Base-by-base conservation (phyloP, 2,888 invertebrate species). In the Spilosoma lubricipeda region DNA sequence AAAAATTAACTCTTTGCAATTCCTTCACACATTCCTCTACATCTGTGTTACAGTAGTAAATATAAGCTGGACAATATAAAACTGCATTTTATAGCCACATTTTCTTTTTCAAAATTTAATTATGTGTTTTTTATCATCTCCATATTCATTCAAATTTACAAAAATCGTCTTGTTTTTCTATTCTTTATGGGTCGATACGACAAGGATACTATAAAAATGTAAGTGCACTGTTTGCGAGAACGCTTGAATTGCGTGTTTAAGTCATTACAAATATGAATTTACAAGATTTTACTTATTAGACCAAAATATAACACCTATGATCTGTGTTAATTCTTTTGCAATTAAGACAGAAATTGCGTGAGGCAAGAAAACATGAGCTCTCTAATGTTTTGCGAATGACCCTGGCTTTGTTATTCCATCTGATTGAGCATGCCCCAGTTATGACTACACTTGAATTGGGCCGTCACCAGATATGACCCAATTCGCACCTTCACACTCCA, bases 391-490 rank as follows among this genome's bases (percentile, higher is more conserved):
- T 73, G 66, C 59, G 71, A 75, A 70, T 67, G 66, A 23, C 68
- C 69, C 69, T 78, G 76, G 76, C 84, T 77, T 77, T 82, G 76
- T 70, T 82, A 69, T 39, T 67, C n/a, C 15, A 71, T 70, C 65
- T 63, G 65, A 52, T 52, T 65, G 59, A 71, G 64, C 48, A 64
- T 85, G 85, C 71, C 81, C 83, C 83, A 85, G 74, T 76, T 84
- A 78, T 73, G 36, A 71, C 70, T 74, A 76, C 77, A 66, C 71
- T 63, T 67, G 67, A 77, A 81, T 74, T 72, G 74, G 71, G 52
- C 64, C 36, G 77, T 65, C 77, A 77, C 77, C 71, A 69, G 77
- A 76, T 67, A 13, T 85, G 85, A 84, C 85, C 83, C 64, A 75
- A 73, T 85, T 84, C 75, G 45, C 78, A 76, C 64, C 71, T 63